phyloP scores from a whole-genome alignment of 2,113 vertebrate species.

The Eptesicus fuscus region DNA sequence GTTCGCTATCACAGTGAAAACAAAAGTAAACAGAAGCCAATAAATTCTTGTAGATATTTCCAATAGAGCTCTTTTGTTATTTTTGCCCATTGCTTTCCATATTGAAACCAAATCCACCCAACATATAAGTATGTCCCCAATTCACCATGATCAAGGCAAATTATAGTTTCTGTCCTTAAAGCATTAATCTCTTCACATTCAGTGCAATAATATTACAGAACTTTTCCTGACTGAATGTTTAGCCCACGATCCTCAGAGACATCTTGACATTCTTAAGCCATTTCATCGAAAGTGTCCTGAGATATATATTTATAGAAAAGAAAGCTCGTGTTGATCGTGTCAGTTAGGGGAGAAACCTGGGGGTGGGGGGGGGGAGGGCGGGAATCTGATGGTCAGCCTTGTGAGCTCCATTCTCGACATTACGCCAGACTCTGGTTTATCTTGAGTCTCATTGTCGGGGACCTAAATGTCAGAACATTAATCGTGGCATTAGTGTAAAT shows the following conservation, averaged over 20 bases:
- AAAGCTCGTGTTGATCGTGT: background rate
- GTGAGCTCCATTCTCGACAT: background rate
- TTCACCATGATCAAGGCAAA: slow-evolving; percentile 17
- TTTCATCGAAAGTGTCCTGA: background rate
- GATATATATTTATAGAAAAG: background rate
- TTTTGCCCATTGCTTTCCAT: slow-evolving; percentile 6
- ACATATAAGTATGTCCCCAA: background rate
- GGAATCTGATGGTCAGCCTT: background rate
- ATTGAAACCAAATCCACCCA: slow-evolving; percentile 13
- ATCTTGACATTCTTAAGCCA: background rate
- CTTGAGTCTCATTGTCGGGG: background rate
- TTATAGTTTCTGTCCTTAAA: background rate
- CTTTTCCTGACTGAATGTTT: background rate
- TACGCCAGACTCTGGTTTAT: background rate
- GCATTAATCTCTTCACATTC: background rate
- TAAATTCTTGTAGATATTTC: background rate
- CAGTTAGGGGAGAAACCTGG: background rate
- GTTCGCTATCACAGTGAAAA: background rate
- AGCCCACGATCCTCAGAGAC: background rate
- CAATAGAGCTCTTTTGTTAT: background rate
- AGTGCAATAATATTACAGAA: background rate
- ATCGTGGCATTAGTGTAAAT: background rate
- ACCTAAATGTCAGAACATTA: background rate
- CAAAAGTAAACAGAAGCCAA: background rate
- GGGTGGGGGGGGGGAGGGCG: background rate